phyloP scores from a whole-genome alignment of 2,888 invertebrate genomes.

The Hylaea fasciaria region DNA sequence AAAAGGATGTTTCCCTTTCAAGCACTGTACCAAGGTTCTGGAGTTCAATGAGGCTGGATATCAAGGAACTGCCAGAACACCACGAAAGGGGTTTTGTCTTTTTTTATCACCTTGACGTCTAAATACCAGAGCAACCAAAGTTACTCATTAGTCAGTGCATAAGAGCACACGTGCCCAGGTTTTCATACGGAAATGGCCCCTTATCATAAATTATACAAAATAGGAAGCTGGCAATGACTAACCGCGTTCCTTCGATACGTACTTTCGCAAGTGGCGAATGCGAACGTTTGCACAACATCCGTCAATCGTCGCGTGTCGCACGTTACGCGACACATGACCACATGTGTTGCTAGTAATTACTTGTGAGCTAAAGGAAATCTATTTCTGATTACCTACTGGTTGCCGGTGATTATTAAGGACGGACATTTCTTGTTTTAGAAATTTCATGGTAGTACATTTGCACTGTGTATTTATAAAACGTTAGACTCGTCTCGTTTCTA shows the following conservation, averaged over 20 bases:
- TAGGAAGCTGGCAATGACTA: conserved; percentile 22
- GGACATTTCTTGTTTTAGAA: neutral
- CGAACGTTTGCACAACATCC: conserved; percentile 38
- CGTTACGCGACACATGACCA: conserved; percentile 35
- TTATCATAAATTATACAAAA: conserved; percentile 34
- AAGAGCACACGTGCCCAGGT: conserved; percentile 14
- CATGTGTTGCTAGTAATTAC: conserved; percentile 26
- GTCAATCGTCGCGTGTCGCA: conserved; percentile 34
- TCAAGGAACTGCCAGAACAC: too few species aligned
- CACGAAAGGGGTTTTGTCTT: too few species aligned
- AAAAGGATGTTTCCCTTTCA: too few species aligned
- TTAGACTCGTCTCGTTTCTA: too few species aligned
- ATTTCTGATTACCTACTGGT: conserved; percentile 30
- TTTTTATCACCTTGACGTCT: too few species aligned
- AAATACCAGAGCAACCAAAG: too few species aligned
- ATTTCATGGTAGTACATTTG: neutral
- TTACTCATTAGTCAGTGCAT: too few species aligned
- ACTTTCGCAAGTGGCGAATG: conserved; percentile 34
- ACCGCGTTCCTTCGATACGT: conserved; percentile 17
- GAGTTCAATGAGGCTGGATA: too few species aligned
- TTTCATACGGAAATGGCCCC: conserved; percentile 21
- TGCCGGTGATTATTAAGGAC: conserved; percentile 15
- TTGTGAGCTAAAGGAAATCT: conserved; percentile 20
- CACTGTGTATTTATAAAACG: too few species aligned
- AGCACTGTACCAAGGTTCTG: too few species aligned